Evolutionary conservation across 2,888 invertebrate genomes (phyloP), one percentile per base, ranked within the genome.

Genomic region (Nephrotoma appendiculata): DNA sequence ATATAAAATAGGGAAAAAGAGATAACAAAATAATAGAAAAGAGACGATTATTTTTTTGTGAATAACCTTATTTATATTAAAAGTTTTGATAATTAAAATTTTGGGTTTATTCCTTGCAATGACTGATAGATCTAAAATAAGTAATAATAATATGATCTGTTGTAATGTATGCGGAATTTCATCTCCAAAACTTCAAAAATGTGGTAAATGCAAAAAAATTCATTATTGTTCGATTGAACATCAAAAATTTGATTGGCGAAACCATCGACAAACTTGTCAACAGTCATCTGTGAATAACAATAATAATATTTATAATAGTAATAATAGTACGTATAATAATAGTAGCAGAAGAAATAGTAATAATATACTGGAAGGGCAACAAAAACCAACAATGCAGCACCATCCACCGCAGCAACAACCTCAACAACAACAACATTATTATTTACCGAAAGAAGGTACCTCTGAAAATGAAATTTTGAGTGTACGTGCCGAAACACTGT

Each of bases 181-280:
- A 57, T 57, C 52, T 6, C 52, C 52, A 19, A 57, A 57, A 57
- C 52, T 57, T 15, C 94, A 94, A 88, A 93, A 94, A 87, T 96
- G 96, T 89, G 94, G 94, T 84, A 94, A 94, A 7, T 96, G 96
- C 90, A 94, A 93, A 88, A 91, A 93, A 11, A 94, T 94, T 0
- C 94, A 93, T 89, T 96, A 96, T 90, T 96, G 96, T 90, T 93
- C 94, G 71, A 93, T 93, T 88, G 94, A 94, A 5, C 96, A 96
- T 89, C 96, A 96, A 89, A 95, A 95, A 90, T 91, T 93, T 88
- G 94, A 95, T 90, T 96, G 95, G 96, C 93, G 93, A 89, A 93
- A 93, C 0, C 96, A 96, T 91, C 95, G 94, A 89, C 52, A 15
- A 57, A 57, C 19, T 57, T 57, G 52, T 57, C 52, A 57, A 15